Conservation (phyloP, 2,113 vertebrate genomes). For the Strigops habroptila region DNA sequence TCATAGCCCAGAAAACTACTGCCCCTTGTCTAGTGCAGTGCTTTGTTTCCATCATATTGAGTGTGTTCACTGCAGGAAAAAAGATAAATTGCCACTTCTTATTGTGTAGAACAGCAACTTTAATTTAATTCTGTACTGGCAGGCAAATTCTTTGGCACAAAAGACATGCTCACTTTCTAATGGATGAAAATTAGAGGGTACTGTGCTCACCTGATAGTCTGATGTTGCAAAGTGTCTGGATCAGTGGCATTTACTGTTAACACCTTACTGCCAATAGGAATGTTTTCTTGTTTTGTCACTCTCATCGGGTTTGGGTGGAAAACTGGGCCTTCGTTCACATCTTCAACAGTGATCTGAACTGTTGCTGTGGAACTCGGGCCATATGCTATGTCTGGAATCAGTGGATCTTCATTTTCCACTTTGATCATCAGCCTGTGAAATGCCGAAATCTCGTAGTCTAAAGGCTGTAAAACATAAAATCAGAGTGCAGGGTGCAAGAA, state of each 20-base stretch:
- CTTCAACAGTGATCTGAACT: conserved; percentile 85
- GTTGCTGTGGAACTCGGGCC: conserved; percentile 93
- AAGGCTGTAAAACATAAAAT: conserved; percentile 72
- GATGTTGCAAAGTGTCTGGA: conserved; percentile 87
- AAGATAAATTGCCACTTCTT: neutral
- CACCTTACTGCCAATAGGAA: conserved; percentile 86
- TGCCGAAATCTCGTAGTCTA: conserved; percentile 88
- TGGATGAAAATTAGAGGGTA: accelerated
- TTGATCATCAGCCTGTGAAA: conserved; percentile 91
- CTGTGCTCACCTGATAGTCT: conserved; percentile 87
- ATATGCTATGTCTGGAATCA: conserved; percentile 85
- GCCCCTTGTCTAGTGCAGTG: neutral
- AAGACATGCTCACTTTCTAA: neutral
- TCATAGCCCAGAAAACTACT: neutral
- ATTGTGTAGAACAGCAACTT: neutral
- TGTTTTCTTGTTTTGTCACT: conserved; percentile 86
- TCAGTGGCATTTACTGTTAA: conserved; percentile 90
- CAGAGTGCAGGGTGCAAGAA: neutral
- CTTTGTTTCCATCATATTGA: neutral
- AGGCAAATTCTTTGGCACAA: neutral
- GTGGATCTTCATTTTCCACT: conserved; percentile 92
- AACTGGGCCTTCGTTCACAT: conserved; percentile 91
- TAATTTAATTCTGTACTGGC: neutral
- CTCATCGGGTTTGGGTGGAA: conserved; percentile 91
- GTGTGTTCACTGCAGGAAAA: neutral